phyloP scores from a whole-genome alignment of 2,797 vertebrate species.

The Mus minutoides region DNA sequence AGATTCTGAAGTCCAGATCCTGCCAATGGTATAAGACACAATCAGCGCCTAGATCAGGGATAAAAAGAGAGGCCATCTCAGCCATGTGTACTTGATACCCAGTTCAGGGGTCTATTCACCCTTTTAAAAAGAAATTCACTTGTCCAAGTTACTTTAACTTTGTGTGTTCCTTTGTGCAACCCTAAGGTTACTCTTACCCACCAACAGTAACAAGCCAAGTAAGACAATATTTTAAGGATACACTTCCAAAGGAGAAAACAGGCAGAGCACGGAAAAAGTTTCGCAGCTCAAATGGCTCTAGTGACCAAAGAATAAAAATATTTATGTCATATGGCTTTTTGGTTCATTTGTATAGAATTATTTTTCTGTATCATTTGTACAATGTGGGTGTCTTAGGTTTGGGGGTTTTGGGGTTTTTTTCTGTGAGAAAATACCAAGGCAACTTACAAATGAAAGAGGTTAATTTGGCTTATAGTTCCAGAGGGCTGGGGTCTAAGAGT shows the following conservation, averaged over 20 bases:
- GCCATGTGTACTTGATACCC: background rate
- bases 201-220: background rate
- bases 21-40: background rate
- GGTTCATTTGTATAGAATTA: background rate
- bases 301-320: background rate
- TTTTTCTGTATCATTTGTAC: background rate
- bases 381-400: too few relatives aligned
- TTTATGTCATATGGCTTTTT: background rate
- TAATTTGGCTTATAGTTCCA: too few relatives aligned
- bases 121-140: background rate
- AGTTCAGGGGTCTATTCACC: background rate
- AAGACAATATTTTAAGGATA: background rate
- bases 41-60: background rate
- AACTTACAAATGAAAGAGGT: too few relatives aligned
- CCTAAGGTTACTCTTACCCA: background rate
- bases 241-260: background rate
- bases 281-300: background rate
- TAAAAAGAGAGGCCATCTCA: background rate
- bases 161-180: background rate
- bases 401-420: too few relatives aligned
- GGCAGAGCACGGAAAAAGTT: background rate
- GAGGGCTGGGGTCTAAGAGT: too few relatives aligned
- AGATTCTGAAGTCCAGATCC: background rate
- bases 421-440: too few relatives aligned
- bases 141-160: background rate